These are phyloP conservation scores for Phalacrocorax brasilianus DNA, from an alignment of 2,113 vertebrate genomes.

Conservation along the genomic window DNA sequence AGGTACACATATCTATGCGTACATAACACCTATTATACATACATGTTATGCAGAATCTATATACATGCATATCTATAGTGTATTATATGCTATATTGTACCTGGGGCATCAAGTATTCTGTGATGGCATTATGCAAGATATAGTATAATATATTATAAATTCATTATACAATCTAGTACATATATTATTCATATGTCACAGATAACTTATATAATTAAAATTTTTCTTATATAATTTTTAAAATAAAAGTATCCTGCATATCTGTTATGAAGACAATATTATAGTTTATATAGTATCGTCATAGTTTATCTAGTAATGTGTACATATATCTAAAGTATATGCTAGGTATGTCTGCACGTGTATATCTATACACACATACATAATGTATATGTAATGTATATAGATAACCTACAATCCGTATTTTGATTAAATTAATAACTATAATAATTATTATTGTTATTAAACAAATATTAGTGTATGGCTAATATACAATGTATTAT, in stretches of 20 bases:
- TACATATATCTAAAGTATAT: background rate
- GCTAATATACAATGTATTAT: background rate
- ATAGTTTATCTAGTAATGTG: background rate
- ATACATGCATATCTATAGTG: too few relatives aligned
- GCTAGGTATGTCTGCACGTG: too few relatives aligned
- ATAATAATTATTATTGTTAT: background rate
- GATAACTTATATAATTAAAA: background rate
- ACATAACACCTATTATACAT: background rate
- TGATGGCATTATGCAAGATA: background rate
- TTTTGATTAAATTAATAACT: background rate
- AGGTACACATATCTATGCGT: background rate
- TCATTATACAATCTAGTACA: too few relatives aligned
- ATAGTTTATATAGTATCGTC: background rate
- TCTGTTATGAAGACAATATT: background rate
- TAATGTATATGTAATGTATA: background rate
- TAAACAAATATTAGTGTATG: background rate
- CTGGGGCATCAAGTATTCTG: background rate
- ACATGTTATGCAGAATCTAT: background rate
- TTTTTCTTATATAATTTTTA: background rate
- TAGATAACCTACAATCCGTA: background rate
- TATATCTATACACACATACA: too few relatives aligned
- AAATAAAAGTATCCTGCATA: too few relatives aligned
- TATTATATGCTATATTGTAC: too few relatives aligned
- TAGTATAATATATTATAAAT: too few relatives aligned
- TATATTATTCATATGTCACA: background rate